Conservation (phyloP, 2,113 vertebrate species). For the Gavia stellata region DNA sequence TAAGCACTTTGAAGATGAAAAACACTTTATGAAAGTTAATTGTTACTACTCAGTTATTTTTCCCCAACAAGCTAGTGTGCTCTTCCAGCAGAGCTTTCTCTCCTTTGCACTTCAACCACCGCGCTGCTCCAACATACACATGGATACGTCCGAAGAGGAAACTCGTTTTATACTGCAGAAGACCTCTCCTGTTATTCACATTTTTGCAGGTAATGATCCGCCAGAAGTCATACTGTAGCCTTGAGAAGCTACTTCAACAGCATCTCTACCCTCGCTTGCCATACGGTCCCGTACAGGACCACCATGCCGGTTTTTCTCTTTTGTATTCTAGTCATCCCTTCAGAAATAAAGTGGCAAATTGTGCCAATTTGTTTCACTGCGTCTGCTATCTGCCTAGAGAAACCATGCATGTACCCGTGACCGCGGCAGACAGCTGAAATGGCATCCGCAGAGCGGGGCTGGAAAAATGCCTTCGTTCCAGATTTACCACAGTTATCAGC, state of each 20-base stretch:
- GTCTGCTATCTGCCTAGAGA: background rate
- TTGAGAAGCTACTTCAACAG: background rate
- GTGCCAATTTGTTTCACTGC: background rate
- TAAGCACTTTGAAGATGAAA: background rate
- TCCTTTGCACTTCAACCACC: background rate
- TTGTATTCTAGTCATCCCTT: background rate
- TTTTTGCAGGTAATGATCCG: background rate
- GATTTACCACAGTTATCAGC: background rate
- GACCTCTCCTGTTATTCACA: background rate
- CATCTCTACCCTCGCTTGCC: background rate
- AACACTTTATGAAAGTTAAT: background rate
- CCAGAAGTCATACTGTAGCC: background rate
- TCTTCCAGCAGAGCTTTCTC: background rate
- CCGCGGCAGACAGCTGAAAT: background rate
- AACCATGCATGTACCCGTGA: background rate
- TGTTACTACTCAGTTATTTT: background rate
- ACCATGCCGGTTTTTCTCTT: background rate
- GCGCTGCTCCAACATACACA: background rate
- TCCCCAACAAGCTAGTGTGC: background rate
- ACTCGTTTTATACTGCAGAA: background rate
- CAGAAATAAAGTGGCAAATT: background rate
- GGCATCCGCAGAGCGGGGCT: background rate
- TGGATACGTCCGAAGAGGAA: background rate
- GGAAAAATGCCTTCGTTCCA: background rate
- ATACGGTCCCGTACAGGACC: background rate